Conservation (phyloP, 2,888 invertebrate genomes). For the Eupelmus urozonus region DNA sequence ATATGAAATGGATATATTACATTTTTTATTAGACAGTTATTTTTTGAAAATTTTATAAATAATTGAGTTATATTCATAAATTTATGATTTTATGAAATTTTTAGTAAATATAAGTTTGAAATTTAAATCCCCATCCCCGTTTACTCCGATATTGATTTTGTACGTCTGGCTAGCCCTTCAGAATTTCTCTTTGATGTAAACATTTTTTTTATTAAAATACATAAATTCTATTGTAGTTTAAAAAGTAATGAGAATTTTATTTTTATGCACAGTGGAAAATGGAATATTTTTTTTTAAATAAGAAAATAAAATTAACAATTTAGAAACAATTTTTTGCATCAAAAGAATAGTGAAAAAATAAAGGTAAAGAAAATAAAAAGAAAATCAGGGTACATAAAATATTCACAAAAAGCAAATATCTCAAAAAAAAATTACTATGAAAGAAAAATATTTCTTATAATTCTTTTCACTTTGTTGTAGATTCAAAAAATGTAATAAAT, state of each 20-base stretch:
- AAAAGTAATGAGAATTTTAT: neutral
- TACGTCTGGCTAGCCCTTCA: constrained; percentile 37
- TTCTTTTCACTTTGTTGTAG: too few species aligned
- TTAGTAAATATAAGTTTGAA: constrained; percentile 29
- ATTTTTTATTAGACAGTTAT: neutral
- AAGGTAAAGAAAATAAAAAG: neutral
- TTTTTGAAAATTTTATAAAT: neutral
- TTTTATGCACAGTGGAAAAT: neutral
- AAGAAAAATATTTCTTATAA: too few species aligned
- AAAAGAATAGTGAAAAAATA: too few species aligned
- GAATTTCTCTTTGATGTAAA: constrained; percentile 27
- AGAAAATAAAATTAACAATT: neutral
- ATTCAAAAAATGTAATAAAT: too few species aligned
- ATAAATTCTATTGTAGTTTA: neutral
- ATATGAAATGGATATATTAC: neutral
- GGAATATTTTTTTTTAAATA: neutral
- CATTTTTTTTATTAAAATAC: constrained; percentile 1
- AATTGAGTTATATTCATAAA: too few species aligned
- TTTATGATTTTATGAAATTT: constrained; percentile 1
- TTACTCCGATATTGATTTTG: constrained; percentile 49
- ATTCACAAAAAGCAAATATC: too few species aligned
- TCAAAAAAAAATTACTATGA: too few species aligned
- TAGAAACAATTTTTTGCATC: too few species aligned
- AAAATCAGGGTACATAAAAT: neutral
- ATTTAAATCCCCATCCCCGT: constrained; percentile 37